phyloP scores from a whole-genome alignment of 2,113 vertebrate species.

The Empidonax alnorum region DNA sequence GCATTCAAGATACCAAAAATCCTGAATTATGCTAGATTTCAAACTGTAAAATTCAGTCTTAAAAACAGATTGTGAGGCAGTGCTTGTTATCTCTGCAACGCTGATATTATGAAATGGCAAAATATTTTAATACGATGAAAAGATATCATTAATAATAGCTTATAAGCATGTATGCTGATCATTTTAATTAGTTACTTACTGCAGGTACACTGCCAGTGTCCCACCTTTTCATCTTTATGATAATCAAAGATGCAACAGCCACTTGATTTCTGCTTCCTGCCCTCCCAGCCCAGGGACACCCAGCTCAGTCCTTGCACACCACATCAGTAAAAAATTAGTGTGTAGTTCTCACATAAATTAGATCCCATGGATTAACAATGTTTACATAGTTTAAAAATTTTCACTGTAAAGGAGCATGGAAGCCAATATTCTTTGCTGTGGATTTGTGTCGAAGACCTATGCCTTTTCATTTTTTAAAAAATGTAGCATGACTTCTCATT shows the following conservation, averaged over 20 bases:
- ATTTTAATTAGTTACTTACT: slow-evolving; percentile 17
- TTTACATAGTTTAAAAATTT: neutral
- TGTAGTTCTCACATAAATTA: neutral
- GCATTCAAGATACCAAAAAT: neutral
- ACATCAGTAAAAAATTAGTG: neutral
- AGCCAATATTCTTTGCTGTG: neutral
- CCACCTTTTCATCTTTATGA: neutral
- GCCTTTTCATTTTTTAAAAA: neutral
- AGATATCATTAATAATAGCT: slow-evolving; percentile 22
- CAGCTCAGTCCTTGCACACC: neutral
- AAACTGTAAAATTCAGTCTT: neutral
- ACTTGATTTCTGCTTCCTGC: neutral
- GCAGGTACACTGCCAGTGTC: neutral
- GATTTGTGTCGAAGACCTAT: neutral
- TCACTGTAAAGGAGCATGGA: neutral
- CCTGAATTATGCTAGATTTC: neutral
- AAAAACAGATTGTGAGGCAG: neutral
- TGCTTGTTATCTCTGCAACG: neutral
- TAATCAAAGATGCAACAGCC: neutral
- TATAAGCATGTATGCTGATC: neutral
- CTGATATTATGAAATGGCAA: slow-evolving; percentile 9
- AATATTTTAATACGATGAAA: slow-evolving; percentile 6
- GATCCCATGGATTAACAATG: neutral
- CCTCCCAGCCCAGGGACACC: neutral
- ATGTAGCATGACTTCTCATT: neutral